Evolutionary conservation across 2,797 vertebrate species (phyloP).

Genomic region (Phaenicophaeus curvirostris): DNA sequence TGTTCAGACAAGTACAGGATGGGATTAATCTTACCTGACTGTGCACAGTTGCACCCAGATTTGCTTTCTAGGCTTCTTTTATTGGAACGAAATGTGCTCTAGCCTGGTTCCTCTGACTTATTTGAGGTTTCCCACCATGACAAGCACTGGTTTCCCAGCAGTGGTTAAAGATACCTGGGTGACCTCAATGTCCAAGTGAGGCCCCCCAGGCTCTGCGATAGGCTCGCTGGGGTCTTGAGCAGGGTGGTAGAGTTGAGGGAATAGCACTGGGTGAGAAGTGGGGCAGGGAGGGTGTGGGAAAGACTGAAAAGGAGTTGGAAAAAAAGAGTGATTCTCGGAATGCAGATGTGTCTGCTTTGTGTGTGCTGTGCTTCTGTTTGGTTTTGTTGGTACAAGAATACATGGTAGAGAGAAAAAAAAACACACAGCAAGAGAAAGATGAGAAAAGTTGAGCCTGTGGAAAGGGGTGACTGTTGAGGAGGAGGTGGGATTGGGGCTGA

Average conservation of each 20-base stretch:
- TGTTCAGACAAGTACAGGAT: not conserved
- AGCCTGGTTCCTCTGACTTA: not conserved
- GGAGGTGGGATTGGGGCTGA: not conserved
- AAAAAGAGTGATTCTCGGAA: not conserved
- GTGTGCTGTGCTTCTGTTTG: not conserved
- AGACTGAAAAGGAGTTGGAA: not conserved
- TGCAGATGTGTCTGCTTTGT: not conserved
- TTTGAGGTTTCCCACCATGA: not conserved
- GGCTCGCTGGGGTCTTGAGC: not conserved
- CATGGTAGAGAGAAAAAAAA: not conserved
- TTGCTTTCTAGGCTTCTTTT: not conserved
- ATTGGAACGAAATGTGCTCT: not conserved
- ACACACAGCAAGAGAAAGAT: accelerated
- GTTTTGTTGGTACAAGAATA: not conserved
- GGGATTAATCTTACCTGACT: not conserved
- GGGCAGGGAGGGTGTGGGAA: not conserved
- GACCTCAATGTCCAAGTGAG: not conserved
- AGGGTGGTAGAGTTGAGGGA: not conserved
- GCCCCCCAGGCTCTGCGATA: not conserved
- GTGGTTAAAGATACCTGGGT: not conserved
- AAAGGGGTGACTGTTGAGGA: not conserved
- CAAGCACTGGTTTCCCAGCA: not conserved
- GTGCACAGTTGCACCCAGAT: not conserved
- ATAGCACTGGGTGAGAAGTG: not conserved
- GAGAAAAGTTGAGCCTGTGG: not conserved